These are phyloP conservation scores for Amazonetta brasiliensis DNA, from an alignment of 2,797 vertebrate genomes.

Conservation along the genomic window DNA sequence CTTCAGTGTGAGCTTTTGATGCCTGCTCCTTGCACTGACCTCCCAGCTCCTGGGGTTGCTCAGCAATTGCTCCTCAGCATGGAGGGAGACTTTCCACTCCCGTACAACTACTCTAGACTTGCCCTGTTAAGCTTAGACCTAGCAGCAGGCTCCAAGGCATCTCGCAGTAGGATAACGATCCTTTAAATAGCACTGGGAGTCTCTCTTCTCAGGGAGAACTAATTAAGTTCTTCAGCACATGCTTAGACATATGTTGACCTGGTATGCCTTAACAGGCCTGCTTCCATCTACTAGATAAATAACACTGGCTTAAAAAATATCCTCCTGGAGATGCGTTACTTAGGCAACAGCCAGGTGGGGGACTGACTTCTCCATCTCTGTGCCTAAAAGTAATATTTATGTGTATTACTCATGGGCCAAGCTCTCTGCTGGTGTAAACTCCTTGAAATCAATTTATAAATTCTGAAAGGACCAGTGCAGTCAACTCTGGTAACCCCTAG, in stretches of 20 bases:
- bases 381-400: conserved; percentile 6
- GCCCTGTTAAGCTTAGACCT: conserved; percentile 10
- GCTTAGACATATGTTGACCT: conserved; percentile 67
- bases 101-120: neutral
- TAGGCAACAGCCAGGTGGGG: conserved; percentile 54
- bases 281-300: conserved; percentile 51
- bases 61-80: conserved; percentile 12
- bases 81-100: neutral
- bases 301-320: conserved; percentile 23
- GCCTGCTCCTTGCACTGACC: neutral
- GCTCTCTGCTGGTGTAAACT: conserved; percentile 21
- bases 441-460: neutral
- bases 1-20: neutral
- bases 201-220: conserved; percentile 52
- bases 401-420: neutral
- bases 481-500: neutral
- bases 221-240: conserved; percentile 58
- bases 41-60: neutral
- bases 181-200: conserved; percentile 44
- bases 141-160: conserved; percentile 28
- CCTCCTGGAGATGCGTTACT: conserved; percentile 31
- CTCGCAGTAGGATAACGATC: conserved; percentile 14
- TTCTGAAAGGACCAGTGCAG: neutral
- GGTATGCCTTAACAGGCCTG: neutral
- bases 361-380: neutral